Evolutionary conservation across 1,140 invertebrate genomes (phyloP), one percentile per base, ranked within the genome.

Genomic region (Batillaria attramentaria): DNA sequence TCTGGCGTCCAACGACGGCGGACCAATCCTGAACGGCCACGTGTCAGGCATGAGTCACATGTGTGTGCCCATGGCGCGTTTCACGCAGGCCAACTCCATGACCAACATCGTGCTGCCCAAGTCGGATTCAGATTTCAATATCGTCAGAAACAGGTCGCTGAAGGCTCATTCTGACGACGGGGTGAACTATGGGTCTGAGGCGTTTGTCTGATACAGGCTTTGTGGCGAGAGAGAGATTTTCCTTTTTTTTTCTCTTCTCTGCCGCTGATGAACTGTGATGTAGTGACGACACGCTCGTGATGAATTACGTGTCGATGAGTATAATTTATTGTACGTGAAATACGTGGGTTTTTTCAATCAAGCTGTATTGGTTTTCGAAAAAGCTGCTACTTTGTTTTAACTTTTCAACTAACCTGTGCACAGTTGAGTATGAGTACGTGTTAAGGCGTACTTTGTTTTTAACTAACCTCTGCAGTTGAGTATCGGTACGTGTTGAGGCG

Each of bases 101-200:
- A 79, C 82, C 42, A 84, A 85, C 77, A 73, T 81, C 5, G 65
- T 79, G 42, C 37, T 84, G 50, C 77, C 79, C n/a, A 81, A 81
- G 37, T 80, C 80, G 2, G 75, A 66, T n/a, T 89, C 81, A 33
- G 84, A 83, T 62, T 82, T 54, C 41, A 77, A 31, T 73, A 80
- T 86, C 24, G 77, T 68, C 16, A 69, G 86, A 31, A 79, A 80
- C 24, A 79, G 83, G 43, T 86, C 85, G 28, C 69, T 79, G 20
- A 86, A 85, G 62, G 86, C 86, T 3, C 83, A 84, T 37, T 87
- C 86, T 33, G 87, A 89, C 69, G 87, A 89, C 69, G 87, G 87
- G 0, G 87, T 89, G 18, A 83, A 65, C 54, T 89, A 89, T 75
- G 62, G 80, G 20, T 81, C 80, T 16, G 87, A 85, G 35, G 79